These are phyloP conservation scores for Pseudorasbora parva DNA, from an alignment of 2,113 vertebrate genomes.

Conservation along the genomic window DNA sequence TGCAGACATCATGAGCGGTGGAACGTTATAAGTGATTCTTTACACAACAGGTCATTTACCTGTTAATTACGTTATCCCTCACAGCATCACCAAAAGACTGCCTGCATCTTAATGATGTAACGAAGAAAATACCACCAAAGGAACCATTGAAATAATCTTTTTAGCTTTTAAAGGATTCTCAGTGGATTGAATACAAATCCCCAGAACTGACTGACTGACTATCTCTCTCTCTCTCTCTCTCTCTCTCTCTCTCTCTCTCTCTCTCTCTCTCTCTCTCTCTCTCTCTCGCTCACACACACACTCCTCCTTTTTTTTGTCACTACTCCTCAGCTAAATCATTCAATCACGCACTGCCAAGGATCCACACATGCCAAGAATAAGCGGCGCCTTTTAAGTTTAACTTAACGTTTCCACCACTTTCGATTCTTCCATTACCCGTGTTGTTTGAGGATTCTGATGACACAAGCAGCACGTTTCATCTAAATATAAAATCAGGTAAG, in stretches of 20 bases:
- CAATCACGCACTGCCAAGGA: slow-evolving; percentile 27
- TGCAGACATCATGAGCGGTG: too few relatives aligned
- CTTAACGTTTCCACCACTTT: background rate
- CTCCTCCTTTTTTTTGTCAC: background rate
- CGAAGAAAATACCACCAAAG: background rate
- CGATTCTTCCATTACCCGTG: background rate
- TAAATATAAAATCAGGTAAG: background rate
- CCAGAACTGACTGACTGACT: background rate
- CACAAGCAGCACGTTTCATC: background rate
- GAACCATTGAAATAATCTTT: background rate
- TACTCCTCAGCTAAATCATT: slow-evolving; percentile 9
- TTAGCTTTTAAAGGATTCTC: background rate
- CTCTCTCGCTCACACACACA: too few relatives aligned
- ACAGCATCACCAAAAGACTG: too few relatives aligned
- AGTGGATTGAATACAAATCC: background rate
- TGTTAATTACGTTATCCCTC: too few relatives aligned
- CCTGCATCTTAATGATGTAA: too few relatives aligned
- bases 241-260: too few relatives aligned
- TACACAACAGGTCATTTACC: too few relatives aligned
- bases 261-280: too few relatives aligned
- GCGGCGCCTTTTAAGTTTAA: background rate
- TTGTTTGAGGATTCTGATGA: background rate
- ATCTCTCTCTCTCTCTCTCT: slow-evolving; percentile 13
- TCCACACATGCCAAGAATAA: background rate
- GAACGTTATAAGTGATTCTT: too few relatives aligned